Evolutionary conservation across 2,888 invertebrate species (phyloP), one percentile per base, ranked within the genome.

Genomic region (Pomacea canaliculata): DNA sequence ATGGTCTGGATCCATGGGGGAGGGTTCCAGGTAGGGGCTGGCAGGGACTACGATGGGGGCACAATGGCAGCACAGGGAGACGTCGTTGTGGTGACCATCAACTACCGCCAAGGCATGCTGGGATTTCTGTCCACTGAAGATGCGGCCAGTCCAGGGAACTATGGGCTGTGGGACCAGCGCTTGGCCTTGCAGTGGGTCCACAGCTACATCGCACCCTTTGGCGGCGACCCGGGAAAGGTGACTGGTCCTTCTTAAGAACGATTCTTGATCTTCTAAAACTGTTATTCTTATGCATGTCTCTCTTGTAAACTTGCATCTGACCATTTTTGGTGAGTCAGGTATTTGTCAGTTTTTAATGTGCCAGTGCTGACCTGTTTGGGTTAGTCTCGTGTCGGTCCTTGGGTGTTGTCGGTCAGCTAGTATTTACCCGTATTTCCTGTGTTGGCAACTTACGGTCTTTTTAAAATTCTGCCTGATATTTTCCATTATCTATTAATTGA

Each of bases 271-370:
- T 56, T 10, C 12, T 10, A 56, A 56, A 16, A 56, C 8, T 10
- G 16, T 13, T 13, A 8, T 56, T 56, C 51, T 56, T 56, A 16
- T 56, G 51, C 51, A 56, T 56, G 51, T 56, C 51, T 56, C 16
- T 16, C 51, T 2, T 56, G 8, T 56, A 56, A 13, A 56, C 16
- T 56, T 56, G 16, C 51, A 56, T 10, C 7, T 56, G 51, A 56
- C 51, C 51, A 56, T 56, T 16, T 82, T 85, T 66, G 87, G 87
- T 7, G 84, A 87, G 67, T 86, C 86, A 23, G 85, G 85, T 4
- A 37, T 37, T 37, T 37, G 37, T 37, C 37, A 37, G 37, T 37
- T 37, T 37, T 37, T 37, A 37, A 37, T 5, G 37, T 37, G 37
- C 37, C 4, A 37, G 37, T 37, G 37, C 37, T 37, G 37, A 37